Base-by-base conservation (phyloP, 2,888 invertebrate species). In the Ophioninae sp. region DNA sequence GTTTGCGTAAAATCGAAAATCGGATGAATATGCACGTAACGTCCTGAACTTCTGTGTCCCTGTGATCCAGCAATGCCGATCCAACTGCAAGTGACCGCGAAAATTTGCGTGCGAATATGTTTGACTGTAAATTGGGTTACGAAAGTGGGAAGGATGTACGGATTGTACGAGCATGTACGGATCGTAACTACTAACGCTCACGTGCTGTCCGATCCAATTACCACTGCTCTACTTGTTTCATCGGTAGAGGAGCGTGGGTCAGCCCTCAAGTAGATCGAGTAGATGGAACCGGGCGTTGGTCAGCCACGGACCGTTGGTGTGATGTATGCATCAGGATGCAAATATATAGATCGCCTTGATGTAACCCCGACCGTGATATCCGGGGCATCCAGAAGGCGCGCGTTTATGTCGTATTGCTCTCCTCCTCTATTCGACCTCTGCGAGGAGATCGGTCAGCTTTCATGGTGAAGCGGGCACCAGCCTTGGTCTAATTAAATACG, bases 401-500 rank as follows among this genome's bases (percentile, higher is more conserved):
- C 78, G 74, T 75, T 73, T 68, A 59, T 69, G 30, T 41, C 37
- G 65, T 65, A 23, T 44, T 37, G 69, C 59, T 71, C 20, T 64
- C 51, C 30, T 30, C 61, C 30, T 51, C 23, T 30, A 64, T 39
- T 30, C 64, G 63, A 22, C 44, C 65, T 69, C 69, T 44, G 13
- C 22, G 39, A 41, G 67, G 81, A 79, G 71, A 56, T 81, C 61
- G 72, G 81, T 79, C 75, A 72, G 78, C 71, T 79, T 76, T 84
- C 58, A 67, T 71, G 78, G 20, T 74, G 41, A 56, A 61, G 75
- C 51, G 51, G 41, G 65, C 77, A 64, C 20, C 73, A 75, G 61
- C 75, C 75, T 71, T 30, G 69, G 79, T 86, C 87, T 90, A 89
- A 90, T 90, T 90, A 90, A 90, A 89, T 88, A 86, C 87, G 87